Evolutionary conservation across 2,113 vertebrate species (phyloP).

Genomic region (Origma solitaria): DNA sequence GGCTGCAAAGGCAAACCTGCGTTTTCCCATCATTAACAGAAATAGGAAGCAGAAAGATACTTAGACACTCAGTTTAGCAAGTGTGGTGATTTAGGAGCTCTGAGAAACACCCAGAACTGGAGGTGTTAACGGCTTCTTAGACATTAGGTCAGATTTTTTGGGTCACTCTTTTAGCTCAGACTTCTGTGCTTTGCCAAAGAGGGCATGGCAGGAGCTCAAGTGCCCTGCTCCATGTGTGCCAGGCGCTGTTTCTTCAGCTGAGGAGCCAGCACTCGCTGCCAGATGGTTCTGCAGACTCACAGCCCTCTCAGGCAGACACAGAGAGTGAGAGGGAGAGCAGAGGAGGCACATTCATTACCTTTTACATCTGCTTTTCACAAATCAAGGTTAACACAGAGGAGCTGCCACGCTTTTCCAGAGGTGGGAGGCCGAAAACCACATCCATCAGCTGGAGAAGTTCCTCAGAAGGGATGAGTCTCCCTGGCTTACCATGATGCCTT

Average conservation of each 20-base stretch:
- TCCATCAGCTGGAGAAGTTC: background rate
- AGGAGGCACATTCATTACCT: background rate
- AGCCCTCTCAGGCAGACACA: background rate
- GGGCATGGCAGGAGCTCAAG: background rate
- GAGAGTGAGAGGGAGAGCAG: background rate
- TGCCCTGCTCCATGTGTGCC: rapidly evolving
- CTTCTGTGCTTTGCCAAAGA: background rate
- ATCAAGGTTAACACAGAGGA: background rate
- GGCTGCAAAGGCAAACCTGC: background rate
- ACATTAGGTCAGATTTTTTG: background rate
- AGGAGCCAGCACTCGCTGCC: background rate
- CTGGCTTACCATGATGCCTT: no score
- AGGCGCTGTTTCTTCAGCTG: background rate
- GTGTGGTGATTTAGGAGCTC: background rate
- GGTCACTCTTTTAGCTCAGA: background rate
- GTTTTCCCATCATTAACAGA: background rate
- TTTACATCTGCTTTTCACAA: background rate
- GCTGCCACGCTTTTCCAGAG: background rate
- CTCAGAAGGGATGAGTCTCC: background rate
- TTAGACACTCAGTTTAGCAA: background rate
- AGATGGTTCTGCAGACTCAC: background rate
- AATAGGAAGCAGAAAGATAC: background rate
- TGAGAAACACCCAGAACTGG: background rate
- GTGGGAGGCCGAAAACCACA: background rate
- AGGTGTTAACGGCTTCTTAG: background rate